A percentile compares a stretch with the other conserved stretches of the same genome.
Conservation (phyloP, 2,113 vertebrate species). For the Eulemur macaco region DNA sequence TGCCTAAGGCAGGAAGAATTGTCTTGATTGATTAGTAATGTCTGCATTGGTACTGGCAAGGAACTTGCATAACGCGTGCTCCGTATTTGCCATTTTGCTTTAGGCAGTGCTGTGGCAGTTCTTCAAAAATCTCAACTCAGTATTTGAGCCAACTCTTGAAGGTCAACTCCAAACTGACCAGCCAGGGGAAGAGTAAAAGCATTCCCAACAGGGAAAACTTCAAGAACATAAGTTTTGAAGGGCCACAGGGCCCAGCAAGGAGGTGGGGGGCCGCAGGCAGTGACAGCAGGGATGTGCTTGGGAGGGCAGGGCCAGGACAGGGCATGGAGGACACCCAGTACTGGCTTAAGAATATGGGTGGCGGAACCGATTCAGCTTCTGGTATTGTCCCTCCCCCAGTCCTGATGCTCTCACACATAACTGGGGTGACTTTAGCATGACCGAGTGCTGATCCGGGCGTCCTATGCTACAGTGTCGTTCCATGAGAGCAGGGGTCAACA, state of each 20-base stretch:
- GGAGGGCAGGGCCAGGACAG: neutral
- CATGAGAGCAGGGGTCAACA: neutral
- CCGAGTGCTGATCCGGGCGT: neutral
- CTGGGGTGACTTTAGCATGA: neutral
- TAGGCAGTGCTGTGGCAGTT: neutral
- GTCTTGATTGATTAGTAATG: conserved; percentile 39
- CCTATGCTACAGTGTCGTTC: neutral
- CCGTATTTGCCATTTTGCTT: neutral
- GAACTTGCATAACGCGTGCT: fast-evolving
- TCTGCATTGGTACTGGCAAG: neutral
- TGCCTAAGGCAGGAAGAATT: neutral
- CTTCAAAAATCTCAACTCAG: neutral
- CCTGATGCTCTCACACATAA: too few relatives aligned
- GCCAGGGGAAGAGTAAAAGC: neutral
- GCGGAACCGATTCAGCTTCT: neutral
- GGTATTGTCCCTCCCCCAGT: neutral
- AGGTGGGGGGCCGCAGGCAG: too few relatives aligned
- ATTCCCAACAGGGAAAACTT: neutral
- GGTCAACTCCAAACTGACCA: neutral
- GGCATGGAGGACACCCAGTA: too few relatives aligned
- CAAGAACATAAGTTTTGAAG: too few relatives aligned
- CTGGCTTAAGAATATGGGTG: neutral
- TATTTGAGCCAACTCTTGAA: neutral
- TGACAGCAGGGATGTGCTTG: neutral
- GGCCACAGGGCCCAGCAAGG: neutral